Percentiles rank a stretch among this genome's conserved stretches.
These are phyloP conservation scores for Sebastes trivittatus DNA, from an alignment of 2,797 vertebrate genomes.

Conservation along the genomic window DNA sequence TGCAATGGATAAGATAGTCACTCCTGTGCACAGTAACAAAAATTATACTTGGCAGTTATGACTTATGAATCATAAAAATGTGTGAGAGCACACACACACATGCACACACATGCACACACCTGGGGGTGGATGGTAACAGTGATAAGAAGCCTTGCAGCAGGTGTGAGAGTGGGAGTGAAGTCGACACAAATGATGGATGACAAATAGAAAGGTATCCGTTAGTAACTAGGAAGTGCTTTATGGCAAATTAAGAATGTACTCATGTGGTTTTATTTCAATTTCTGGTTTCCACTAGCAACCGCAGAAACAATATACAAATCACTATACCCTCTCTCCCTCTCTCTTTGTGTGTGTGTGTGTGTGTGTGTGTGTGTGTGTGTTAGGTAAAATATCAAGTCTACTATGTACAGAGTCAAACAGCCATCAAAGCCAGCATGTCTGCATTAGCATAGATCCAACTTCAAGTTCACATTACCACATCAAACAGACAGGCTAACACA, in stretches of 20 bases:
- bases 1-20: conserved; percentile 45
- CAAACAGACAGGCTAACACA: conserved; percentile 20
- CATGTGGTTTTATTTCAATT: conserved; percentile 52
- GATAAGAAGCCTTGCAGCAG: conserved; percentile 58
- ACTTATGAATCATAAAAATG: conserved; percentile 57
- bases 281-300: conserved; percentile 66
- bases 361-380: conserved; percentile 5
- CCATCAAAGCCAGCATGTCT: conserved; percentile 44
- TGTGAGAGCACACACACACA: background rate
- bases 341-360: background rate
- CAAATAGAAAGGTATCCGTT: conserved; percentile 52
- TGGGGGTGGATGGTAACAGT: conserved; percentile 34
- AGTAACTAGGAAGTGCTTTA: conserved; percentile 49
- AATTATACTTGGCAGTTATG: conserved; percentile 61
- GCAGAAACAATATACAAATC: conserved; percentile 61
- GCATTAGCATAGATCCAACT: conserved; percentile 44
- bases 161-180: conserved; percentile 34
- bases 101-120: conserved; percentile 30
- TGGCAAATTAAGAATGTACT: conserved; percentile 44
- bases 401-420: conserved; percentile 24
- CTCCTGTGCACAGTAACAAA: conserved; percentile 33
- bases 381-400: conserved; percentile 18
- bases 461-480: conserved; percentile 63
- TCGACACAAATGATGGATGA: conserved; percentile 57
- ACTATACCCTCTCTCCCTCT: background rate